These are phyloP conservation scores for Lysandra bellargus DNA, from an alignment of 2,888 invertebrate species.

Conservation along the genomic window DNA sequence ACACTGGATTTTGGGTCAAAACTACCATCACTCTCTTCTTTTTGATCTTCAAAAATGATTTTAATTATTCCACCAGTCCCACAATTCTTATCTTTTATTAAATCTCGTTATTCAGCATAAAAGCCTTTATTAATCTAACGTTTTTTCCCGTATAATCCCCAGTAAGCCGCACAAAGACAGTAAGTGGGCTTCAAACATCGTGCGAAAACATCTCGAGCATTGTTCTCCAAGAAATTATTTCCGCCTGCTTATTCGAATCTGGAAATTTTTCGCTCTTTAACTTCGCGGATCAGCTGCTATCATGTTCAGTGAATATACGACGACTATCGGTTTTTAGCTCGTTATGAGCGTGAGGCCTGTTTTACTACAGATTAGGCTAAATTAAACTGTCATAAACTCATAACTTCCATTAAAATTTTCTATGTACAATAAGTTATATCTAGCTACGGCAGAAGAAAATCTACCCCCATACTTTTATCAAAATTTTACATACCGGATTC, in stretches of 20 bases:
- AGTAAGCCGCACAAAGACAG: constrained; percentile 49
- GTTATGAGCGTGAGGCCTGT: not conserved
- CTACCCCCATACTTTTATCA: too few relatives aligned
- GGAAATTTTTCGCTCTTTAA: constrained; percentile 40
- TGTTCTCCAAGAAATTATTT: constrained; percentile 51
- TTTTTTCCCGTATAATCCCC: not conserved
- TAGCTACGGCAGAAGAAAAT: too few relatives aligned
- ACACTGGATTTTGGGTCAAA: too few relatives aligned
- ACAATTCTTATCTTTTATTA: not conserved
- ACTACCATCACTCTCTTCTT: too few relatives aligned
- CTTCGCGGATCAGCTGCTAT: constrained; percentile 35
- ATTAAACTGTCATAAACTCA: too few relatives aligned
- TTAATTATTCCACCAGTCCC: not conserved
- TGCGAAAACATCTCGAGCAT: constrained; percentile 64
- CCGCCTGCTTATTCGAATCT: constrained; percentile 38
- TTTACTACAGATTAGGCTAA: not conserved
- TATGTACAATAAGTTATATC: too few relatives aligned
- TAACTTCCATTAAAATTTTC: too few relatives aligned
- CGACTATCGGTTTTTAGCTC: not conserved
- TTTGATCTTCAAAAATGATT: not conserved
- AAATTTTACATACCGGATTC: too few relatives aligned
- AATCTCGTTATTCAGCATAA: not conserved
- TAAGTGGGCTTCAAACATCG: constrained; percentile 60
- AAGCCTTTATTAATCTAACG: constrained; percentile 21
- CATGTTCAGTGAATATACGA: not conserved